These are phyloP conservation scores for Zelostemma sp. DNA, from an alignment of 1,140 invertebrate genomes.

Conservation along the genomic window DNA sequence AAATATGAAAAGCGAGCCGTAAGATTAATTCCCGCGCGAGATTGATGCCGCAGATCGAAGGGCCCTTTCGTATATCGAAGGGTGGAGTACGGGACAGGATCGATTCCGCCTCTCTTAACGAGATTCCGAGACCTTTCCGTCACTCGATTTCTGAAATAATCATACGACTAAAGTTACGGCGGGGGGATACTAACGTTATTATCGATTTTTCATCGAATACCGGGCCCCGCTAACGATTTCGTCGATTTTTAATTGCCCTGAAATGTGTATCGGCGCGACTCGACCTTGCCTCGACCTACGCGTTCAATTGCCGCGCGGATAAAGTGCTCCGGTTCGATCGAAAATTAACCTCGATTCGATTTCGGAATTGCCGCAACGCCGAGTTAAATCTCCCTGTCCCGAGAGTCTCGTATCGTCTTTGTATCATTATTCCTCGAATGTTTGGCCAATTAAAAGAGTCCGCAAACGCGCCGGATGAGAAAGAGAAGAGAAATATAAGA, in stretches of 20 bases:
- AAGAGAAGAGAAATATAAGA: constrained; percentile 21
- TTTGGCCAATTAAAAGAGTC: constrained; percentile 53
- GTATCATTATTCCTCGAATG: constrained; percentile 52
- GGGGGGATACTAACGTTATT: too few species aligned
- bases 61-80: constrained; percentile 44
- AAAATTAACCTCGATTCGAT: too few species aligned
- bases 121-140: constrained; percentile 65
- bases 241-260: too few species aligned
- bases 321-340: too few species aligned
- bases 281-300: too few species aligned
- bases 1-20: constrained; percentile 64
- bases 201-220: too few species aligned
- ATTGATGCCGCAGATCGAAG: constrained; percentile 69
- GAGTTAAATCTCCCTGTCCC: constrained; percentile 18
- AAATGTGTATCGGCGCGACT: too few species aligned
- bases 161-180: constrained; percentile 53
- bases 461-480: constrained; percentile 3
- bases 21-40: constrained; percentile 59
- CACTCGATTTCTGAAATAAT: constrained; percentile 65
- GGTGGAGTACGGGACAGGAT: constrained; percentile 50
- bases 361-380: too few species aligned
- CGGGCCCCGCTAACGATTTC: too few species aligned
- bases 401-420: constrained; percentile 23
- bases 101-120: constrained; percentile 66
- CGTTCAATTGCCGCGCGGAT: too few species aligned